Conservation (phyloP, 2,888 invertebrate species). For the Dolomedes plantarius region DNA sequence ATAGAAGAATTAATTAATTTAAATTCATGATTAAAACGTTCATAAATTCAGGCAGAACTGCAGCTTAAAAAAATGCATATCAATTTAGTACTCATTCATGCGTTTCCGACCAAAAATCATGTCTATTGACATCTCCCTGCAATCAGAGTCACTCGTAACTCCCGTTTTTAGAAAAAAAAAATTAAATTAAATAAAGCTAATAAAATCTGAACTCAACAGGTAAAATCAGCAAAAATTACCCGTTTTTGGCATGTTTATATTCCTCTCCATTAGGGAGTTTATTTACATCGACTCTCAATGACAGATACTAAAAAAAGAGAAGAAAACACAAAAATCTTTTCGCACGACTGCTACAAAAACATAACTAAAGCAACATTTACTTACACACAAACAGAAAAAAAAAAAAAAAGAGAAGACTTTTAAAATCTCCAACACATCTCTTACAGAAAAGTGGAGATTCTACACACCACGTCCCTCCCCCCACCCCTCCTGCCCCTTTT, state of each 20-base stretch:
- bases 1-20: too few relatives aligned
- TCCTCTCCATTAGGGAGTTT: conserved; percentile 51
- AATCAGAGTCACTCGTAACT: too few relatives aligned
- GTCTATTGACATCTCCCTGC: too few relatives aligned
- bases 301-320: conserved; percentile 13
- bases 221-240: conserved; percentile 29
- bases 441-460: conserved; percentile 36
- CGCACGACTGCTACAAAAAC: conserved; percentile 21
- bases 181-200: too few relatives aligned
- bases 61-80: too few relatives aligned
- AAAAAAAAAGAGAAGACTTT: neutral
- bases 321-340: conserved; percentile 19
- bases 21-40: too few relatives aligned
- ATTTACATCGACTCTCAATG: conserved; percentile 11
- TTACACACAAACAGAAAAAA: conserved; percentile 47
- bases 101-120: too few relatives aligned
- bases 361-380: conserved; percentile 51
- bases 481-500: conserved; percentile 12
- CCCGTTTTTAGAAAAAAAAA: too few relatives aligned
- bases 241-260: conserved; percentile 20
- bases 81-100: too few relatives aligned
- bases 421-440: conserved; percentile 18
- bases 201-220: conserved; percentile 39
- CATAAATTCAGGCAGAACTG: too few relatives aligned
- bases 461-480: neutral